phyloP scores from a whole-genome alignment of 2,888 invertebrate species.

The Dynastes grantii region DNA sequence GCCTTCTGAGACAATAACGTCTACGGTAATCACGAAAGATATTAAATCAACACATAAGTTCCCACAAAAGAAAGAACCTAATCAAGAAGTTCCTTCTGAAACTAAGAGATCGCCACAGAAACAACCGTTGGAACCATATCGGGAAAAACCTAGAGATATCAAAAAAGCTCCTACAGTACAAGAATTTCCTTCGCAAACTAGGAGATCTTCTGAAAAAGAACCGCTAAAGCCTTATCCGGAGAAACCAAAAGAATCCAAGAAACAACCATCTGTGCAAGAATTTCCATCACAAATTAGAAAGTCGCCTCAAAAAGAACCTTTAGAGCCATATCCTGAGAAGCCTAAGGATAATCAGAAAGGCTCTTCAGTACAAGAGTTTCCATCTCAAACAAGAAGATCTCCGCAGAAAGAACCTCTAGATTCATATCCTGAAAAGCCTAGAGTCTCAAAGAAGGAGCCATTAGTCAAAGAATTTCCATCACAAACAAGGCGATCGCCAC shows the following conservation, averaged over 20 bases:
- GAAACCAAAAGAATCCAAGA: conserved; percentile 2
- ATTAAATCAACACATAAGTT: conserved; percentile 47
- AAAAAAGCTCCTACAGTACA: conserved; percentile 31
- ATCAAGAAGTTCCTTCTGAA: conserved; percentile 55
- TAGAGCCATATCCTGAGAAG: conserved; percentile 56
- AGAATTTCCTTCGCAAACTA: conserved; percentile 56
- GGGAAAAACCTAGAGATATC: conserved; percentile 33
- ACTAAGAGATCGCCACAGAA: conserved; percentile 44
- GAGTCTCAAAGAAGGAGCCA: conserved; percentile 30
- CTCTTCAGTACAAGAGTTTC: conserved; percentile 54
- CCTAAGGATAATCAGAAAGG: conserved; percentile 48
- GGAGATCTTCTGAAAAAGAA: conserved; percentile 26
- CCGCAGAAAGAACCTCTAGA: conserved; percentile 53
- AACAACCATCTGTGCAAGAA: conserved; percentile 30
- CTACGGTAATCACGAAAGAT: conserved; percentile 38
- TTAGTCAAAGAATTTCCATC: conserved; percentile 53
- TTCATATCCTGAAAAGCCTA: conserved; percentile 53
- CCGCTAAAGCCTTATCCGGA: conserved; percentile 28
- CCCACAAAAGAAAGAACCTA: conserved; percentile 1
- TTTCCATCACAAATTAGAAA: conserved; percentile 47
- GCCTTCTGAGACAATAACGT: conserved; percentile 25
- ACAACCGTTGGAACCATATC: conserved; percentile 45
- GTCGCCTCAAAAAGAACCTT: conserved; percentile 53
- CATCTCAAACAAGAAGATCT: conserved; percentile 53
- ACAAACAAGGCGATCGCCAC: conserved; percentile 53